Percentiles rank a stretch among this genome's conserved stretches.
Evolutionary conservation across 2,888 invertebrate species (phyloP).

Genomic region (Erannis defoliaria): DNA sequence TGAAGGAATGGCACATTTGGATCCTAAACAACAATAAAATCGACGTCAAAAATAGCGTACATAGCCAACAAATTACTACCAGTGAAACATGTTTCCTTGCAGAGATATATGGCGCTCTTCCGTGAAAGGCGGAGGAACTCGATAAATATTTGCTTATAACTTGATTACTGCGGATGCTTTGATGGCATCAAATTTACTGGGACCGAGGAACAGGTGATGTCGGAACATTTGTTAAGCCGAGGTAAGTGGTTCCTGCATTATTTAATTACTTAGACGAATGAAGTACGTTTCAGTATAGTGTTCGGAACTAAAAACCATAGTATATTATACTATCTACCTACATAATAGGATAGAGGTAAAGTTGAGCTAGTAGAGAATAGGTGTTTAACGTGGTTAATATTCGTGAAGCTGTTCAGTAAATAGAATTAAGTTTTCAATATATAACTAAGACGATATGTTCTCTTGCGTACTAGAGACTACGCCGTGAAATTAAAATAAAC

Average conservation of each 20-base stretch:
- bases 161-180: slow-evolving; percentile 60
- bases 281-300: slow-evolving; percentile 28
- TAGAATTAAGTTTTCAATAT: too few relatives aligned
- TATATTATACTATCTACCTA: too few relatives aligned
- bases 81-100: slow-evolving; percentile 58
- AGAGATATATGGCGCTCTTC: slow-evolving; percentile 56
- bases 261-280: slow-evolving; percentile 36
- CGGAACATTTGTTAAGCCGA: slow-evolving; percentile 38
- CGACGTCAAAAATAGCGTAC: slow-evolving; percentile 58
- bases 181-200: slow-evolving; percentile 52
- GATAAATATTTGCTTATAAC: slow-evolving; percentile 66
- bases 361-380: too few relatives aligned
- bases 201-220: slow-evolving; percentile 49
- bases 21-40: slow-evolving; percentile 68
- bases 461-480: not conserved
- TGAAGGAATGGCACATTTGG: slow-evolving; percentile 54
- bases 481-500: slow-evolving; percentile 21
- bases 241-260: slow-evolving; percentile 32
- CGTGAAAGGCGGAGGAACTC: slow-evolving; percentile 50
- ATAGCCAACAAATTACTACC: slow-evolving; percentile 60
- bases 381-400: too few relatives aligned
- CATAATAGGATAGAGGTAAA: too few relatives aligned
- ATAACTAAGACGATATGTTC: not conserved
- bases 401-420: too few relatives aligned
- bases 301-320: not conserved